These are phyloP conservation scores for Chymomyza procnemis DNA, from an alignment of 2,888 invertebrate species.

Conservation along the genomic window DNA sequence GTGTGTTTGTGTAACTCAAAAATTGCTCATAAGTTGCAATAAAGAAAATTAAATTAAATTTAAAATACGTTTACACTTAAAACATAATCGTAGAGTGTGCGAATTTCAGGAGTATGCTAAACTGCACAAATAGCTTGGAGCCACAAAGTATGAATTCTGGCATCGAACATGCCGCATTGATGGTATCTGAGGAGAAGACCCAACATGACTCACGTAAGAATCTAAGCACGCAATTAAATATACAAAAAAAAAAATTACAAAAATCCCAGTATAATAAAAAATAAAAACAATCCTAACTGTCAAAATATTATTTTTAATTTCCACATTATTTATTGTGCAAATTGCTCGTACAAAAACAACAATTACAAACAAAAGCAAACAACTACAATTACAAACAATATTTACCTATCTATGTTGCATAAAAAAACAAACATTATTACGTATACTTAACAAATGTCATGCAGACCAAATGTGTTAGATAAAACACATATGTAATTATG, in stretches of 20 bases:
- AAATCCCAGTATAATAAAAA: conserved; percentile 31
- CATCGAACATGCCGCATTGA: conserved; percentile 87
- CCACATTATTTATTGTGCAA: conserved; percentile 63
- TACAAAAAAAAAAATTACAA: conserved; percentile 30
- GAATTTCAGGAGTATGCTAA: conserved; percentile 93
- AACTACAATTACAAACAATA: conserved; percentile 29
- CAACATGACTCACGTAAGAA: conserved; percentile 90
- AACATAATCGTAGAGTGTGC: conserved; percentile 81
- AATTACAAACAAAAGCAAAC: conserved; percentile 9
- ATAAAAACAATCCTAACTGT: conserved; percentile 2
- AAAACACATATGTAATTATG: conserved; percentile 38
- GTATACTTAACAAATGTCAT: conserved; percentile 22
- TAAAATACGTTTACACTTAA: conserved; percentile 79
- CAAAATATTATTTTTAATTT: conserved; percentile 29
- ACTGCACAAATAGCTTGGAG: conserved; percentile 95
- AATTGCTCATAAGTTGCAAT: conserved; percentile 67
- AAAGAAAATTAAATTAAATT: conserved; percentile 46
- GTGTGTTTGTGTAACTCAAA: conserved; percentile 31
- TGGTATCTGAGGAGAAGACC: conserved; percentile 88
- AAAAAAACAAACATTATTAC: conserved; percentile 29
- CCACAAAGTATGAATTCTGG: conserved; percentile 89
- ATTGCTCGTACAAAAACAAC: conserved; percentile 56
- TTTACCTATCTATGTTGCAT: conserved; percentile 33
- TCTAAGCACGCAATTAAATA: conserved; percentile 29
- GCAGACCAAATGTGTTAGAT: conserved; percentile 14